These are phyloP conservation scores for Crotalus horridus DNA, from an alignment of 2,113 vertebrate species.

Conservation along the genomic window DNA sequence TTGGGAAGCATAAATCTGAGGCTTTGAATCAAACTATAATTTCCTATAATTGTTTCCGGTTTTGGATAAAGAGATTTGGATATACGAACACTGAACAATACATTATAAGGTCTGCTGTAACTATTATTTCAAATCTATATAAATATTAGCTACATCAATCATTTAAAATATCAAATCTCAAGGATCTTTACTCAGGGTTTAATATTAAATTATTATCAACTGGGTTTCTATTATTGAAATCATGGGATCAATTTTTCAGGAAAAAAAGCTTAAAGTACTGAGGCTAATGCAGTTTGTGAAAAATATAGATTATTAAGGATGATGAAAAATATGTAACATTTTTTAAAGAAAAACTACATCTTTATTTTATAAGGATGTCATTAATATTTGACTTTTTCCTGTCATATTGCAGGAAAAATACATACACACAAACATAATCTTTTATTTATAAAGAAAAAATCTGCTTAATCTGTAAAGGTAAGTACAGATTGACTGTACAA, in stretches of 20 bases:
- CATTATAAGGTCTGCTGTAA: background rate
- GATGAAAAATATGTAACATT: background rate
- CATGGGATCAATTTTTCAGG: background rate
- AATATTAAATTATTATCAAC: background rate
- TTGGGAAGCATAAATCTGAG: background rate
- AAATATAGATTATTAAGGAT: background rate
- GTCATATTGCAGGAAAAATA: background rate
- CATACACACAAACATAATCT: background rate
- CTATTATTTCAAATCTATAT: background rate
- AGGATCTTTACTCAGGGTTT: background rate
- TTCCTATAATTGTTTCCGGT: background rate
- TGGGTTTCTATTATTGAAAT: background rate
- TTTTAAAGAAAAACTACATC: background rate
- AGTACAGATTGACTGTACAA: background rate
- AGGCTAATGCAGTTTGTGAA: background rate
- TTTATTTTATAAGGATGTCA: conserved; percentile 26
- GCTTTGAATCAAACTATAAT: background rate
- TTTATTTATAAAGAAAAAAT: background rate
- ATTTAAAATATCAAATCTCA: background rate
- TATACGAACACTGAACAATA: background rate
- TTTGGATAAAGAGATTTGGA: background rate
- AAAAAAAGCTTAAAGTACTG: background rate
- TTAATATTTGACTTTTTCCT: background rate
- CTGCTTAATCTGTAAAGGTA: background rate
- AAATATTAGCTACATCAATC: background rate